Evolutionary conservation across 1,140 invertebrate species (phyloP), one percentile per base, ranked within the genome.

Genomic region (Pinna nobilis): DNA sequence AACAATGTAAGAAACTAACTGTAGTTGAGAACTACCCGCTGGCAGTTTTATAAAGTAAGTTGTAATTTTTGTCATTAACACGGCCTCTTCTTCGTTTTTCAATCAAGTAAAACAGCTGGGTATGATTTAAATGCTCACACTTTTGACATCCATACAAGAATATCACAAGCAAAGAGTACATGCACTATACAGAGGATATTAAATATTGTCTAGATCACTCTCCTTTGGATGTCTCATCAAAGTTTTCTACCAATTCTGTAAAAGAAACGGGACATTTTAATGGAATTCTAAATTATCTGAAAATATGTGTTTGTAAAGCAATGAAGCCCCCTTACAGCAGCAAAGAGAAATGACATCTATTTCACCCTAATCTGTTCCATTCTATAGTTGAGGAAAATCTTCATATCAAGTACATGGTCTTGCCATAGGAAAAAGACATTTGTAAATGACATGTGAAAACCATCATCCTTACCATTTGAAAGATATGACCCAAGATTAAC

Each of bases 171-270:
- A 30, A 59, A 59, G 37, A 11, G 55, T 59, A 59, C 32, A 59
- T 59, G 55, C 55, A 59, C 55, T 59, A 59, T 35, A n/a, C 25
- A 59, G 18, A 13, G 35, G 35, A 18, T 59, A 18, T 59, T 59
- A n/a, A 20, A 59, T 33, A 59, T 59, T 25, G 15, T 11, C 20
- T 78, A n/a, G n/a, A n/a, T 70, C 81, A 94, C 90, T 98, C 97
- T 82, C 95, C 93, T 91, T 98, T 98, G 84, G 96, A 97, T 32
- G 97, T 95, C 88, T 98, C 96, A 90, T 99, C 97, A 89, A 99
- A 99, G 88, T 98, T 98, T 76, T 95, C 97, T 49, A 98, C 96
- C 83, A 99, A 92, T 88, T 97, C 95, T 90, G 87, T 75, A 87
- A 87, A 37, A 44, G 13, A 64, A 57, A 25, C 2, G 2, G 33